Evolutionary conservation across 2,797 vertebrate species (phyloP).

Genomic region (Melanotaenia nigrans): DNA sequence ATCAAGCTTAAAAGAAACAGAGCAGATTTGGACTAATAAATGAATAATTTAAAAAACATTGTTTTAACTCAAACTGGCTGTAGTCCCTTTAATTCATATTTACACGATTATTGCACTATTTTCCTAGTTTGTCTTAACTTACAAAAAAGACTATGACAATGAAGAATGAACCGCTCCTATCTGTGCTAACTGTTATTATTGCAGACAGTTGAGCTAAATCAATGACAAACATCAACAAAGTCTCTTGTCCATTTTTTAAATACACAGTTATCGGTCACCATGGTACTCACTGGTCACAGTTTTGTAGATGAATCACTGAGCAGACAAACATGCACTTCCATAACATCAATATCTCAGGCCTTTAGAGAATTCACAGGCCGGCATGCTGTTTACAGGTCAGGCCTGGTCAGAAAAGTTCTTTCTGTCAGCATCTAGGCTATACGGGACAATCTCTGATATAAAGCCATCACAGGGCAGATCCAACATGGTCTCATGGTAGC

Average conservation of each 20-base stretch:
- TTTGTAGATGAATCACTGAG: constrained; percentile 3
- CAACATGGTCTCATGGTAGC: constrained; percentile 22
- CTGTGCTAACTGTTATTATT: neutral
- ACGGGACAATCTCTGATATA: constrained; percentile 39
- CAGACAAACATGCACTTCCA: neutral
- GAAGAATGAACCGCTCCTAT: neutral
- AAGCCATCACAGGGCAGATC: constrained; percentile 45
- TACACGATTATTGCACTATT: constrained; percentile 7
- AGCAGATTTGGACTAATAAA: no score
- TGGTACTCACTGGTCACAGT: constrained; percentile 8
- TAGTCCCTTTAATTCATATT: neutral
- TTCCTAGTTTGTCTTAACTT: neutral
- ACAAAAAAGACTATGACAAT: constrained; percentile 1
- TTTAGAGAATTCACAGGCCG: constrained; percentile 27
- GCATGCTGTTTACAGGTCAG: constrained; percentile 44
- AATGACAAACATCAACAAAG: constrained; percentile 19
- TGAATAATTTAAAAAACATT: neutral
- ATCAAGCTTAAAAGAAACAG: no score
- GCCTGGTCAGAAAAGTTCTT: constrained; percentile 42
- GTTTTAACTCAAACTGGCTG: neutral
- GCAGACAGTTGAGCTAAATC: neutral
- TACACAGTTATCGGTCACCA: constrained; percentile 17
- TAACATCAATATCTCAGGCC: constrained; percentile 16
- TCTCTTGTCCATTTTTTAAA: constrained; percentile 24
- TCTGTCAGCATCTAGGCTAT: constrained; percentile 41